Base-by-base conservation (phyloP, 2,888 invertebrate species). In the Lycocerus yunnanus region DNA sequence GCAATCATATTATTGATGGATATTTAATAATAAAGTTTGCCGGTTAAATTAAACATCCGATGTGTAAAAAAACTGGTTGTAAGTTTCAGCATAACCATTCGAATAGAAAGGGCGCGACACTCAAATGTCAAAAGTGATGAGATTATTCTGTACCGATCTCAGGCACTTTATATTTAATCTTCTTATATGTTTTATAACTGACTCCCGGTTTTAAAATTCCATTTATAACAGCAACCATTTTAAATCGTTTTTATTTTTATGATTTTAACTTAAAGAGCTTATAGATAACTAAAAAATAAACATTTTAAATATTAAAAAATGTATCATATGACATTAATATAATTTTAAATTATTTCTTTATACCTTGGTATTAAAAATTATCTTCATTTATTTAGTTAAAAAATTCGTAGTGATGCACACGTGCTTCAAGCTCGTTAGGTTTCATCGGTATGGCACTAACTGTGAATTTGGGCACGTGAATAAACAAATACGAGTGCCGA, bases 41-140 rank as follows among this genome's bases (percentile, higher is more conserved):
- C 73, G 71, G 68, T 73, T 66, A 68, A 70, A 71, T 71, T 71
- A 68, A 71, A 67, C 65, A 60, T 71, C 73, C 63, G 70, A 66
- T 70, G 71, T 71, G 67, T 60, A 69, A 69, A 71, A 68, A 76
- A 73, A 76, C 71, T 72, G 73, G 73, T 71, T 73, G 69, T 69
- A 72, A 74, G 72, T 72, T 76, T 74, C 72, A 76, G 43, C 76
- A 61, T 72, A 72, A 74, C 65, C 65, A 71, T 66, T 59, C 66
- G 58, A 27, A 58, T 66, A 76, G 72, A 76, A 76, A 76, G 71
- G 71, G 67, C 70, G 71, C 73, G 72, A 73, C 75, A 75, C 70
- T 78, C 78, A 75, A 73, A 71, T 59, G 76, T 76, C 76, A 76
- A 71, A 78, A 78, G 78, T 78, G 78, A 78, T 69, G 76, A 72